phyloP scores from a whole-genome alignment of 2,113 vertebrate genomes.

The Takifugu flavidus region DNA sequence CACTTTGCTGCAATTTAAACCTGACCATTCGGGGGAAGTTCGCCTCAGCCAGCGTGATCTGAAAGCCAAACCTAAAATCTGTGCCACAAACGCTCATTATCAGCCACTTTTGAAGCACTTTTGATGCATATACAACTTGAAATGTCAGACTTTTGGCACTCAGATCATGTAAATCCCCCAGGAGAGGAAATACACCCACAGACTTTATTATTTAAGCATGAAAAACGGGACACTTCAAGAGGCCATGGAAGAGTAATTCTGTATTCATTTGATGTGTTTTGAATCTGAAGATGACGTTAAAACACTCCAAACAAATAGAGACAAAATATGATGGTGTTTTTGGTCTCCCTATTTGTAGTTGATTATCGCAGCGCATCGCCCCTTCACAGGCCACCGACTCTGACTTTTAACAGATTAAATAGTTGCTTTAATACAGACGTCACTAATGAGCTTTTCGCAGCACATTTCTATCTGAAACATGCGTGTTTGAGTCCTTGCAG shows the following conservation, averaged over 20 bases:
- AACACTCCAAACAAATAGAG: constrained; percentile 5
- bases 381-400: no score
- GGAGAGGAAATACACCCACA: constrained; percentile 23
- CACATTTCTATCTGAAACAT: no score
- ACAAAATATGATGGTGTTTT: neutral
- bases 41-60: neutral
- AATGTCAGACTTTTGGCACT: constrained; percentile 11
- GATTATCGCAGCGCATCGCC: no score
- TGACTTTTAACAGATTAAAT: no score
- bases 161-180: constrained; percentile 13
- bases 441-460: no score
- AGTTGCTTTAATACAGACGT: no score
- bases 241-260: constrained; percentile 18
- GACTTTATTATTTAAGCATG: constrained; percentile 17
- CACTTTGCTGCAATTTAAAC: constrained; percentile 1
- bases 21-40: neutral
- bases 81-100: neutral
- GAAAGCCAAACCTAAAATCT: constrained; percentile 1
- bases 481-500: no score
- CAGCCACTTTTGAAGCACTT: constrained; percentile 14
- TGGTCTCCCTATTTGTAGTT: no score
- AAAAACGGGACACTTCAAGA: constrained; percentile 17
- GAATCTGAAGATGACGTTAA: constrained; percentile 11
- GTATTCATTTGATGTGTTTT: constrained; percentile 23
- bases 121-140: constrained; percentile 7